Evolutionary conservation across 2,113 vertebrate species (phyloP), one percentile per base, ranked within the genome.

Genomic region (Chaenocephalus aceratus): DNA sequence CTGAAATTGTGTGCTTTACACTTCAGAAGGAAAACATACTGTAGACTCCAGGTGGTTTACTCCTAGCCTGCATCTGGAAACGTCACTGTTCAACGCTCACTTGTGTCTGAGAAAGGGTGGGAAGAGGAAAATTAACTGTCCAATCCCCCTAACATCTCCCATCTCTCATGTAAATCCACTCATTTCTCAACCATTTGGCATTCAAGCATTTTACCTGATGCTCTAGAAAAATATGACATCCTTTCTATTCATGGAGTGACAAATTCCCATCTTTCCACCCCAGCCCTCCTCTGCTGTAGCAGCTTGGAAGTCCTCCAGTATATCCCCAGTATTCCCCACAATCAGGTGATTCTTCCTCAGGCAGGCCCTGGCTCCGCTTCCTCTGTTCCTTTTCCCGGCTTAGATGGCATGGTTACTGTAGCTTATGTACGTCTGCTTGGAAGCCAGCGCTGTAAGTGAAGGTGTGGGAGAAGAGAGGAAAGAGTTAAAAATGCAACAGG

Each of bases 401-500:
- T 96, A 99, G 95, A 98, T 97, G 52, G 97, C 97, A 49, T 98
- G 97, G 96, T 99, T 99, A 94, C 96, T 98, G 86, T 99, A 98
- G 95, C 96, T 97, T 94, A 99, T 97, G 57, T 98, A 99, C 61
- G 97, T 99, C 95, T 97, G 97, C 93, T 97, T 98, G 91, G 96
- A 97, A 84, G 96, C 96, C 95, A 97, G 88, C 12, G 90, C 97
- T 99, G 92, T 6, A 83, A 65, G 14, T 16, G 41, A 45, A 76
- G 68, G 44, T 26, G 56, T 14, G n/a, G 90, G 87, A 82, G 79
- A 93, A 71, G 93, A 59, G 70, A 62, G 45, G 46, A 72, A 72
- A 76, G 44, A 26, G 51, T 87, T 82, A 83, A 77, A 84, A 79
- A 79, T 46, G 1, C 23, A 80, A 11, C 6, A 1, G 34, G 13